Evolutionary conservation across 2,797 vertebrate genomes (phyloP).

Genomic region (Synanceia verrucosa): DNA sequence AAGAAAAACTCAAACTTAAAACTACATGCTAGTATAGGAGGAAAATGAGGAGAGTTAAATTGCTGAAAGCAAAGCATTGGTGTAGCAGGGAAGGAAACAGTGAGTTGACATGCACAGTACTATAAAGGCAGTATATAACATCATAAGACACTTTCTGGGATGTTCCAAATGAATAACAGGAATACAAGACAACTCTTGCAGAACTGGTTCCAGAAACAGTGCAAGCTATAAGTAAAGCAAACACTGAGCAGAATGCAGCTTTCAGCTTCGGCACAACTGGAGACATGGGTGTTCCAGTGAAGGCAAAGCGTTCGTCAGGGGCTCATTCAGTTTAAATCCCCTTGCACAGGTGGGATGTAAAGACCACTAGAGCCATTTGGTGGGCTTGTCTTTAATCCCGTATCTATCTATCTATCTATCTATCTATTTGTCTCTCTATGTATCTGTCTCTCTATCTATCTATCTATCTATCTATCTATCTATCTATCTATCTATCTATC

Average conservation of each 20-base stretch:
- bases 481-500: no score
- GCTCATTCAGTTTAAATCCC: background rate
- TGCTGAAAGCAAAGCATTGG: background rate
- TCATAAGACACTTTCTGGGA: background rate
- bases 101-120: background rate
- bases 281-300: background rate
- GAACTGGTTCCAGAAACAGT: background rate
- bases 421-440: no score
- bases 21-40: background rate
- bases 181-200: no score
- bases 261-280: background rate
- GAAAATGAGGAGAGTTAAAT: background rate
- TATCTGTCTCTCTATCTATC: no score
- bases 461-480: no score
- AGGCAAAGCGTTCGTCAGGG: background rate
- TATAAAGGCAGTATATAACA: no score
- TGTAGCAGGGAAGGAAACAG: background rate
- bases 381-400: background rate
- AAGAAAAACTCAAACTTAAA: background rate
- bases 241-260: background rate
- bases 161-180: background rate
- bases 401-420: no score
- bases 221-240: background rate
- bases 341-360: background rate
- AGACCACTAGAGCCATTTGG: background rate